Percentiles rank a stretch among this genome's conserved stretches.
phyloP scores from a whole-genome alignment of 2,113 vertebrate species.

The Dromaius novaehollandiae region DNA sequence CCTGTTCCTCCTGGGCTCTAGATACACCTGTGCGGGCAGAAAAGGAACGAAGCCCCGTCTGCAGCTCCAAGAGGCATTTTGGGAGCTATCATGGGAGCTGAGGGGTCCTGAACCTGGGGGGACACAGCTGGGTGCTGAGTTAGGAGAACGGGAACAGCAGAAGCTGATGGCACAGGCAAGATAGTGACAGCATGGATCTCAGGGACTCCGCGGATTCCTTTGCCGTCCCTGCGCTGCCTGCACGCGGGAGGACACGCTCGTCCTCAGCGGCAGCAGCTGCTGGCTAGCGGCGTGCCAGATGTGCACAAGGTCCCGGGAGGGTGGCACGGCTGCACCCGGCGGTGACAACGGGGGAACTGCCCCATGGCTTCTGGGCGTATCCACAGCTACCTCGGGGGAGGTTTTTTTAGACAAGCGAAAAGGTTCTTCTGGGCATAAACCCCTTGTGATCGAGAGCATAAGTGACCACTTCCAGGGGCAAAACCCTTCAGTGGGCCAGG shows the following conservation, averaged over 20 bases:
- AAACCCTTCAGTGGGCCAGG: background rate
- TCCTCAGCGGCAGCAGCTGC: background rate
- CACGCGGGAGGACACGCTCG: background rate
- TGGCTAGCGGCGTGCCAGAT: background rate
- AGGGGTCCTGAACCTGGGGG: background rate
- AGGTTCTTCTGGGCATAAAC: background rate
- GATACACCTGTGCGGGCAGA: background rate
- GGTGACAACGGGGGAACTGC: background rate
- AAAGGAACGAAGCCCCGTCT: background rate
- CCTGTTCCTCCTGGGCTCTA: background rate
- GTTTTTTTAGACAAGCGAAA: background rate
- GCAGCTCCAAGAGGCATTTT: background rate
- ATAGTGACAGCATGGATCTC: background rate
- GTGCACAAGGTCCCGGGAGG: too few species aligned
- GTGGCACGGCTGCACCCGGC: background rate
- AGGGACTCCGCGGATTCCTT: background rate
- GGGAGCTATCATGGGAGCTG: background rate
- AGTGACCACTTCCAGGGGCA: background rate
- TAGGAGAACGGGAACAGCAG: background rate
- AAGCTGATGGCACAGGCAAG: background rate
- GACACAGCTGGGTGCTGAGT: background rate
- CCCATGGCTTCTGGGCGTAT: fast-evolving
- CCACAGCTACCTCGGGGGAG: background rate
- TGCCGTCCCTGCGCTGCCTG: fast-evolving
- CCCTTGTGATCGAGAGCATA: background rate